Conservation (phyloP, 2,113 vertebrate genomes). For the Anthoscopus minutus region DNA sequence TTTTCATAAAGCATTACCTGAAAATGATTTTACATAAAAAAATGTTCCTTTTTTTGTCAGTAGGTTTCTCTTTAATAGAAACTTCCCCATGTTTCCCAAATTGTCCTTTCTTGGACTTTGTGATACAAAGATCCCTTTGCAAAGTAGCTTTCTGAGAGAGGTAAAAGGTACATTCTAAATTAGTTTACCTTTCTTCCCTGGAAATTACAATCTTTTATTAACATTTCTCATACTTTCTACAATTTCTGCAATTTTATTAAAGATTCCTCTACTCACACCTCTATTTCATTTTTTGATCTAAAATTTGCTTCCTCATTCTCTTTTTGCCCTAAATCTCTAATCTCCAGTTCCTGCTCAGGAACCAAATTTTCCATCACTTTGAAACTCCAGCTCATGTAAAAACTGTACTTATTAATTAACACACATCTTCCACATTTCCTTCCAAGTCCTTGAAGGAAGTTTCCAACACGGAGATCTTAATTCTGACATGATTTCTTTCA, state of each 20-base stretch:
- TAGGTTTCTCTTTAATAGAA: neutral
- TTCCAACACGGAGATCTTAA: neutral
- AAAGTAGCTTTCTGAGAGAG: neutral
- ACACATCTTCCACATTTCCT: neutral
- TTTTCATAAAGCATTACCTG: neutral
- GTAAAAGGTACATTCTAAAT: neutral
- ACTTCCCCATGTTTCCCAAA: neutral
- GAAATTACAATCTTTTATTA: neutral
- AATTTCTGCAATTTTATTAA: neutral
- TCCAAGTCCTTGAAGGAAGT: slow-evolving; percentile 31
- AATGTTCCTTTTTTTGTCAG: neutral
- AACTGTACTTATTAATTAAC: neutral
- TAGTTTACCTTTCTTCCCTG: neutral
- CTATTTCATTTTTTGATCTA: neutral
- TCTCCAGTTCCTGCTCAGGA: neutral
- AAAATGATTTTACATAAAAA: neutral
- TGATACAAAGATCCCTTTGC: neutral
- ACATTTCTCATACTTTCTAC: neutral
- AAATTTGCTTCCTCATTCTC: neutral
- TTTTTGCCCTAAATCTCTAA: neutral
- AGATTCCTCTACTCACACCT: neutral
- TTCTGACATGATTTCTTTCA: neutral
- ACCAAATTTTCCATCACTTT: neutral
- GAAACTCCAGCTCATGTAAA: neutral
- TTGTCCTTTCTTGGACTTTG: neutral